Percentiles rank a stretch among this genome's conserved stretches.
phyloP scores from a whole-genome alignment of 2,888 invertebrate genomes.

The Pandemis corylana region DNA sequence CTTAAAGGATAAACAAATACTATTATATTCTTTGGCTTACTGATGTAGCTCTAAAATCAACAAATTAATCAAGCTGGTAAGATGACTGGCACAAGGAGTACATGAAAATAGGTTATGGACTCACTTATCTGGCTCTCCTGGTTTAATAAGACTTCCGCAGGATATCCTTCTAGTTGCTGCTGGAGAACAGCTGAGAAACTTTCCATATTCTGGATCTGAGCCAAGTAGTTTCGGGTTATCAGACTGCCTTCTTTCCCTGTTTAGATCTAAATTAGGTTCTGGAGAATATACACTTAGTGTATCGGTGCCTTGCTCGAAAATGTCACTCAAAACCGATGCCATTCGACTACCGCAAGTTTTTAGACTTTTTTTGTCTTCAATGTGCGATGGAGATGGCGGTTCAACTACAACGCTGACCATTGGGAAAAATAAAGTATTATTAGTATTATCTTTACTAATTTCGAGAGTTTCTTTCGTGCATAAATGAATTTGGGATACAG shows the following conservation, averaged over 20 bases:
- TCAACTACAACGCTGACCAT: slow-evolving; percentile 90
- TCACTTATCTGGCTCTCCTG: slow-evolving; percentile 87
- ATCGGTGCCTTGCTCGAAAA: slow-evolving; percentile 76
- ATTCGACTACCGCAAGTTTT: slow-evolving; percentile 73
- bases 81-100: too few relatives aligned
- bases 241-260: slow-evolving; percentile 77
- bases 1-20: slow-evolving; percentile 46
- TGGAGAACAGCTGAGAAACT: slow-evolving; percentile 90
- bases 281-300: slow-evolving; percentile 75
- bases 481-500: slow-evolving; percentile 43
- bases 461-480: slow-evolving; percentile 38
- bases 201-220: slow-evolving; percentile 87
- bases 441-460: slow-evolving; percentile 44
- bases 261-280: slow-evolving; percentile 77
- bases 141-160: slow-evolving; percentile 94
- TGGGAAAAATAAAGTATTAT: slow-evolving; percentile 72
- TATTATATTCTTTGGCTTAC: background rate
- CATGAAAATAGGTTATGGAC: slow-evolving; percentile 46
- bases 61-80: too few relatives aligned
- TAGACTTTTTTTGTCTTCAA: slow-evolving; percentile 83
- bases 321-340: slow-evolving; percentile 78
- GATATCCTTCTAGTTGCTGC: slow-evolving; percentile 95
- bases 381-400: slow-evolving; percentile 89
- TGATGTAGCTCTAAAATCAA: too few relatives aligned
- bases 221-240: slow-evolving; percentile 86